Evolutionary conservation across 2,888 invertebrate species (phyloP), one percentile per base, ranked within the genome.

Genomic region (Apomyelois bistriatella): DNA sequence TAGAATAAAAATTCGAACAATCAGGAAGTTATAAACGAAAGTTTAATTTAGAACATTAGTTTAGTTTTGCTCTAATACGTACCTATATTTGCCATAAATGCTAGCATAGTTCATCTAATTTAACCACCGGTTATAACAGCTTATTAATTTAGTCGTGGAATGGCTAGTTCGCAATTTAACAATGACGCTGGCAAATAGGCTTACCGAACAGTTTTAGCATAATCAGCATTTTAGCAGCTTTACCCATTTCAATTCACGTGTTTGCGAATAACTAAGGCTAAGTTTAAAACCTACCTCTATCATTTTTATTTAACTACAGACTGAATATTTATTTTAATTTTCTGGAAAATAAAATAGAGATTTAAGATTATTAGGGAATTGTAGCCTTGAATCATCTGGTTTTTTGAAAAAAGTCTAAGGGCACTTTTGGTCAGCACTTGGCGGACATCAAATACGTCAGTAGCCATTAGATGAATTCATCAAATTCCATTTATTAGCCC

Each of bases 101-200:
- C 22, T 32, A 3, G 9, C 15, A 12, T 43, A 17, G 13, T 10
- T 12, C 12, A 22, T n/a, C 16, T 42, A 42, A 43, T 28, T 3
- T 12, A 8, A 28, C 0, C 4, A 7, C 22, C 10, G 28, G 40
- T 40, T 28, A 42, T 43, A 17, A 22, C 41, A 22, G n/a, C 7
- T 32, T 9, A 47, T 47, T 32, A 47, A 35, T 16, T 36, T 16
- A 22, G 38, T 28, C 3, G 38, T 28, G 10, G 22, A 38, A 13
- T 9, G 16, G 40, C 38, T 38, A 38, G 12, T 36, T 8, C 12
- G 48, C 52, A 30, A 49, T 49, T 55, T 48, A 28, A 15, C 47
- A 51, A 50, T 47, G 36, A 48, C 53, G 4, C 53, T 30, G 37
- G 37, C 30, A 50, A 55, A 51, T 50, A 53, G 50, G 53, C 48